Base-by-base conservation (phyloP, 2,888 invertebrate species). In the Pachliopta kotzebuea region DNA sequence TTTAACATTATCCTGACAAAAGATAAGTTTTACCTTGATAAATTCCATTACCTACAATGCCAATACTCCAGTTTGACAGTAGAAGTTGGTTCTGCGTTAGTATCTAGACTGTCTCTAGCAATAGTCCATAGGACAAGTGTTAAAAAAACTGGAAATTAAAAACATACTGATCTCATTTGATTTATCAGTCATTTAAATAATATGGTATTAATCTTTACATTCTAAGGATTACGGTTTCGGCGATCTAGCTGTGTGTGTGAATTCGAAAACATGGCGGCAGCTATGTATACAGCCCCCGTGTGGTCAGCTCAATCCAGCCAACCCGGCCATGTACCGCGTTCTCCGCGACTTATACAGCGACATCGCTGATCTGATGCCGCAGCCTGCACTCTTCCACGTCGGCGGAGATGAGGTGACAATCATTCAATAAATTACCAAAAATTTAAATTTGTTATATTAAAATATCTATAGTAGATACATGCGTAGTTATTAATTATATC, bases 221-320 rank as follows among this genome's bases (percentile, higher is more conserved):
- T 79, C 77, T 8, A 75, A 91, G 90, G 86, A 90, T 45, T 85
- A 85, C 62, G 94, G 94, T 0, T 84, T 94, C 23, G 96, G 95
- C 1, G 92, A 95, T 57, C 79, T 96, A 20, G 94, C 94, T 0
- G 94, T 96, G 0, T 96, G 96, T 72, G 92, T 95, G 11, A 94
- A 95, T 70, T 74, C 77, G 1, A 92, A 93, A 64, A 95, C 95
- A 0, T 97, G 96, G 96, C 92, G 95, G 2, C 82, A 89, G 0
- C 93, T 89, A 68, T 97, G 97, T 77, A 93, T 96, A 61, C 95
- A 97, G 78, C 96, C 97, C 2, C 97, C 97, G 0, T 97, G 97
- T 73, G 97, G 97, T 0, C 97, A 97, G 78, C 88, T 97, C 18
- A 97, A 97, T 82, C 96, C 96, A 0, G 92, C 95, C 2, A 97